Conservation (phyloP, 1,140 invertebrate genomes). For the Leptopilina boulardi region DNA sequence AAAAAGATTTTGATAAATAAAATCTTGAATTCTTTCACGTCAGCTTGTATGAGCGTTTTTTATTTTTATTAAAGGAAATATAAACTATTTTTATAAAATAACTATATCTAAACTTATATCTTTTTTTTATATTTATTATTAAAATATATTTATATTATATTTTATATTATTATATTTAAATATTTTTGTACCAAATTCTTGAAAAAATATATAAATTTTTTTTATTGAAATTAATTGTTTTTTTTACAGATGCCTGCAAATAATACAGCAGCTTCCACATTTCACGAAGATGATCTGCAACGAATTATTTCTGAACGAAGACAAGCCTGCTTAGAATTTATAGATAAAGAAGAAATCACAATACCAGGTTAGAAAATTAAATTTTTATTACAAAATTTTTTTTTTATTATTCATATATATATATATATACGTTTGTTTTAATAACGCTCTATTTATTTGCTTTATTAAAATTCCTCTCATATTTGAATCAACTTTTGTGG, state of each 20-base stretch:
- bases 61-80: too few relatives aligned
- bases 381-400: too few relatives aligned
- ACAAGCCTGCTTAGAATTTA: constrained; percentile 52
- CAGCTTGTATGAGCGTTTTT: neutral
- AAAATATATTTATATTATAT: too few relatives aligned
- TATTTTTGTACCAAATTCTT: too few relatives aligned
- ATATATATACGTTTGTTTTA: neutral
- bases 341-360: constrained; percentile 50
- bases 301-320: constrained; percentile 58
- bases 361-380: constrained; percentile 56
- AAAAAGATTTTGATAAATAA: neutral
- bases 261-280: constrained; percentile 61
- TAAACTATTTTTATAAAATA: too few relatives aligned
- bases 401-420: constrained; percentile 15
- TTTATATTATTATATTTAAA: too few relatives aligned
- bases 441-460: too few relatives aligned
- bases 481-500: too few relatives aligned
- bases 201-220: too few relatives aligned
- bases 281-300: constrained; percentile 61
- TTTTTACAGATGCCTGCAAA: constrained; percentile 61
- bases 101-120: too few relatives aligned
- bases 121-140: too few relatives aligned
- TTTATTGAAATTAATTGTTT: neutral
- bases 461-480: too few relatives aligned
- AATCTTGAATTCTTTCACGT: neutral